Evolutionary conservation across 1,140 invertebrate genomes (phyloP).

Genomic region (Drosophila punjabiensis): DNA sequence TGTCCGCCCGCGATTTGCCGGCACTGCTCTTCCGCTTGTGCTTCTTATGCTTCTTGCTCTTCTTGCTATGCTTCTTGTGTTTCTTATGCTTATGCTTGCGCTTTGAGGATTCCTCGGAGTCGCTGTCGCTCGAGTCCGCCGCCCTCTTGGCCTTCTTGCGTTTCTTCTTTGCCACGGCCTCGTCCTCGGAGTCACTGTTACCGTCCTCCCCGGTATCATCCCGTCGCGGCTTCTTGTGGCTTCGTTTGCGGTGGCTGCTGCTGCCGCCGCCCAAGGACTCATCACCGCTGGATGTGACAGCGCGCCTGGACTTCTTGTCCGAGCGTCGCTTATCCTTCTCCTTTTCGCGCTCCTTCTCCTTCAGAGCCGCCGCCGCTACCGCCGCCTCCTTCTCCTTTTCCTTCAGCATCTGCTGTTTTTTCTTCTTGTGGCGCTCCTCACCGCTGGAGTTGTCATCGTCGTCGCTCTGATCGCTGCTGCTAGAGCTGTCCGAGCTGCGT

Average conservation of each 20-base stretch:
- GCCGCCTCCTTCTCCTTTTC: constrained; percentile 43
- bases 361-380: constrained; percentile 8
- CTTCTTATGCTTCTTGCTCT: constrained; percentile 89
- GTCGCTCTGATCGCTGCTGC: constrained; percentile 81
- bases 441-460: constrained; percentile 60
- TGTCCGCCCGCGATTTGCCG: constrained; percentile 86
- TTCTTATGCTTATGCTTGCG: constrained; percentile 88
- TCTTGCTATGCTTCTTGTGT: constrained; percentile 90
- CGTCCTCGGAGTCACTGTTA: constrained; percentile 79
- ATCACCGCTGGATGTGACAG: constrained; percentile 34
- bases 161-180: constrained; percentile 86
- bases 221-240: constrained; percentile 81
- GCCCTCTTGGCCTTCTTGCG: constrained; percentile 85
- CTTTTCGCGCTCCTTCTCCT: constrained; percentile 54
- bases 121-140: constrained; percentile 87
- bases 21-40: constrained; percentile 86
- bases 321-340: constrained; percentile 54
- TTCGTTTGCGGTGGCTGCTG: constrained; percentile 60
- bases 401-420: constrained; percentile 34
- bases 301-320: constrained; percentile 66
- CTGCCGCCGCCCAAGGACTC: constrained; percentile 15
- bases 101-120: constrained; percentile 88
- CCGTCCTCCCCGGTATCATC: constrained; percentile 78
- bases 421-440: constrained; percentile 81
- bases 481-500: constrained; percentile 69